Conservation (phyloP, 2,888 invertebrate genomes). For the Pheosia gnoma region DNA sequence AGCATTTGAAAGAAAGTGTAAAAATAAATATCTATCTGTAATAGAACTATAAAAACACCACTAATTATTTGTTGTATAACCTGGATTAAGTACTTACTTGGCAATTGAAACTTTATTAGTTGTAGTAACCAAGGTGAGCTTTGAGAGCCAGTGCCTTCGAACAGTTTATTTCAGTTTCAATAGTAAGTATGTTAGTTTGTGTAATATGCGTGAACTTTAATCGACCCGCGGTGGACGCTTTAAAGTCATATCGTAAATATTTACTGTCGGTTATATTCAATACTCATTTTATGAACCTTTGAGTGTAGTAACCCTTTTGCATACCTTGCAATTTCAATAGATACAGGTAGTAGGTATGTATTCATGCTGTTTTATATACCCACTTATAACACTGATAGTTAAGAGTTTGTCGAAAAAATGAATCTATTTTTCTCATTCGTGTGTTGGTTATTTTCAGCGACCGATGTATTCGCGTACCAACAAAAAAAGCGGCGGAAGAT, state of each 20-base stretch:
- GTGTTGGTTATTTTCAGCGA: constrained; percentile 54
- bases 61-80: too few species aligned
- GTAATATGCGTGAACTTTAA: constrained; percentile 7
- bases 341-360: neutral
- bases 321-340: neutral
- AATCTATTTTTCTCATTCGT: constrained; percentile 67
- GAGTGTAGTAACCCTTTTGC: neutral
- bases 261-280: constrained; percentile 6
- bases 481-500: constrained; percentile 47
- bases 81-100: too few species aligned
- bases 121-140: too few species aligned
- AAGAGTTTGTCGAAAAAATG: constrained; percentile 53
- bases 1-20: too few species aligned
- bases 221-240: constrained; percentile 4
- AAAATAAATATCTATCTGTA: too few species aligned
- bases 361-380: too few species aligned
- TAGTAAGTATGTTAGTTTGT: neutral
- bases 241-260: constrained; percentile 10
- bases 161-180: neutral
- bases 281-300: neutral
- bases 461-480: constrained; percentile 35
- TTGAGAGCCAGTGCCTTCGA: neutral
- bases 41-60: too few species aligned
- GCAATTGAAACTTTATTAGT: too few species aligned
- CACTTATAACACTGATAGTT: neutral